Evolutionary conservation across 2,113 vertebrate species (phyloP).

Genomic region (Rhodinocichla rosea): DNA sequence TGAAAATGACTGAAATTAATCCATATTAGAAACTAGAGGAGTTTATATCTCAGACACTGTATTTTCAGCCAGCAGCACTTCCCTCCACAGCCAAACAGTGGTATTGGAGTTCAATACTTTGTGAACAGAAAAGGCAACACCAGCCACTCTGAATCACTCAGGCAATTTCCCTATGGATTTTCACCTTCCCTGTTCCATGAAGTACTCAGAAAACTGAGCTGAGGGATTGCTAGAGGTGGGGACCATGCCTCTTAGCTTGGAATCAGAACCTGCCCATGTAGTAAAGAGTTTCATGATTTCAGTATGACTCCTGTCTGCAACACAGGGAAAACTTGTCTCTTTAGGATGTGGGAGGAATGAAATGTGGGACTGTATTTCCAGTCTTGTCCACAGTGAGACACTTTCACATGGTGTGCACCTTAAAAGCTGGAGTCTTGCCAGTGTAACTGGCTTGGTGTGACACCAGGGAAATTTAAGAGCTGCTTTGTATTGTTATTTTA

Average conservation of each 20-base stretch:
- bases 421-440: background rate
- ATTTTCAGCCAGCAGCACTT: background rate
- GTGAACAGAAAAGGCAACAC: background rate
- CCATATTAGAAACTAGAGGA: background rate
- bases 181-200: background rate
- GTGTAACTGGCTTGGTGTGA: background rate
- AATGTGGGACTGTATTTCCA: background rate
- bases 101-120: conserved; percentile 1
- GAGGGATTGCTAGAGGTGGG: background rate
- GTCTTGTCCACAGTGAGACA: background rate
- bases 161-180: background rate
- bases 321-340: background rate
- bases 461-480: conserved; percentile 14
- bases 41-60: background rate
- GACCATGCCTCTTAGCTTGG: background rate
- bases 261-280: background rate
- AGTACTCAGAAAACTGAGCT: background rate
- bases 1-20: background rate
- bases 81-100: background rate
- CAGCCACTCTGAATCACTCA: background rate
- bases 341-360: background rate
- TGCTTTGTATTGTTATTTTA: conserved; percentile 40
- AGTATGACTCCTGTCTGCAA: background rate
- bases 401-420: background rate
- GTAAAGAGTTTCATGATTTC: background rate